A percentile compares a stretch with the other conserved stretches of the same genome.
These are phyloP conservation scores for Drosophila persimilis DNA, from an alignment of 1,140 invertebrate species.

Conservation along the genomic window DNA sequence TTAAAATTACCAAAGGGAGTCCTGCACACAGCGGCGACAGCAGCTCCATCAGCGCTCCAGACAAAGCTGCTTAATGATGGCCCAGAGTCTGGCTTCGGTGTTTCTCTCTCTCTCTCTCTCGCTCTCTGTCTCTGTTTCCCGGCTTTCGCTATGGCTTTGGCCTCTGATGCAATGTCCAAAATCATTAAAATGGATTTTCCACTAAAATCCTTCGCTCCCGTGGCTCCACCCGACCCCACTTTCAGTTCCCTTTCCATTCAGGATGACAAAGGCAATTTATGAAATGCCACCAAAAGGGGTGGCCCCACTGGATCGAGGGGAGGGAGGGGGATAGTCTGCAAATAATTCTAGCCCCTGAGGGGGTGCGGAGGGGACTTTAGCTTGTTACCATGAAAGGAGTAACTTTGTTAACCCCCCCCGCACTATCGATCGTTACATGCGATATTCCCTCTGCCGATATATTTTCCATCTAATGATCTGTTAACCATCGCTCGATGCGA, in stretches of 20 bases:
- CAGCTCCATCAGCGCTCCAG: conserved; percentile 7
- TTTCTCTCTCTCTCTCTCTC: background rate
- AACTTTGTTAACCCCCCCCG: too few species aligned
- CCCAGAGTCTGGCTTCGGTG: conserved; percentile 3
- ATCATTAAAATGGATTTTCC: conserved; percentile 52
- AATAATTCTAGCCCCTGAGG: conserved; percentile 23
- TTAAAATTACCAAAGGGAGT: conserved; percentile 59
- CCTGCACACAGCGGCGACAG: too few species aligned
- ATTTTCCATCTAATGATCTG: background rate
- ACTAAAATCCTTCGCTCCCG: conserved; percentile 18
- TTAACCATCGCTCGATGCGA: background rate
- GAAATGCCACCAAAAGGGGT: conserved; percentile 33
- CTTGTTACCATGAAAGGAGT: too few species aligned
- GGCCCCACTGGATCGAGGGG: background rate
- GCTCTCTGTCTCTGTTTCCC: conserved; percentile 11
- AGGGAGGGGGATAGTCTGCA: background rate
- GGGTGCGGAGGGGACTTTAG: background rate
- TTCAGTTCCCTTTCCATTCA: conserved; percentile 15
- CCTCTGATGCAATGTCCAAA: conserved; percentile 28
- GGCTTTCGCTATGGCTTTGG: conserved; percentile 40
- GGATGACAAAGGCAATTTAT: conserved; percentile 48
- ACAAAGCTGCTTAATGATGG: conserved; percentile 62
- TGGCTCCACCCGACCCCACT: too few species aligned
- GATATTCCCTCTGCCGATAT: background rate
- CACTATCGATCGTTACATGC: too few species aligned